Percentiles rank a stretch among this genome's conserved stretches.
These are phyloP conservation scores for Pseudonaja textilis DNA, from an alignment of 2,113 vertebrate species.

Conservation along the genomic window DNA sequence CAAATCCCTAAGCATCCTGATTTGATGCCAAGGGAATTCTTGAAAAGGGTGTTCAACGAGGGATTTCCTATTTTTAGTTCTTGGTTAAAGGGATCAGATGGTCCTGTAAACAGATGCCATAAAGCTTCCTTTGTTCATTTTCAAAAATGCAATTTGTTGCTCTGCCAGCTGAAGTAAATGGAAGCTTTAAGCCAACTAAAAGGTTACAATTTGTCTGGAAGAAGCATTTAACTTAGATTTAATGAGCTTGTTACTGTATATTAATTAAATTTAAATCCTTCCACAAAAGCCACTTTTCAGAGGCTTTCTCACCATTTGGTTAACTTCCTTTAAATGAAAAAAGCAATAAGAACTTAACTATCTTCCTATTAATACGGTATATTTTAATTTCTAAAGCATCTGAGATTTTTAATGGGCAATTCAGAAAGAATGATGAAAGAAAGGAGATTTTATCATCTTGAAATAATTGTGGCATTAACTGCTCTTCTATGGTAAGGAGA, in stretches of 20 bases:
- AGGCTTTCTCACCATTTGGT: slow-evolving; percentile 56
- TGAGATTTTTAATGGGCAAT: slow-evolving; percentile 59
- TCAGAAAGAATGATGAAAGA: slow-evolving; percentile 56
- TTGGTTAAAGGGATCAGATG: neutral
- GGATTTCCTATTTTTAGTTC: neutral
- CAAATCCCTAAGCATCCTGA: neutral
- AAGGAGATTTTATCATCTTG: slow-evolving; percentile 48
- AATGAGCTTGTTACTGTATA: slow-evolving; percentile 58
- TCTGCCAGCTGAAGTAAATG: slow-evolving; percentile 30
- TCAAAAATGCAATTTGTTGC: slow-evolving; percentile 42
- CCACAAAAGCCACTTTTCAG: slow-evolving; percentile 57
- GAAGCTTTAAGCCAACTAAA: slow-evolving; percentile 41
- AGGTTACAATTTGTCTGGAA: slow-evolving; percentile 52
- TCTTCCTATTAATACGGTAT: slow-evolving; percentile 56
- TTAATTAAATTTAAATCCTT: slow-evolving; percentile 68
- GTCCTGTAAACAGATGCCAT: slow-evolving; percentile 9
- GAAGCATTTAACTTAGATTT: slow-evolving; percentile 64
- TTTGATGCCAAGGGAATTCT: neutral
- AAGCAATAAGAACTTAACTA: slow-evolving; percentile 64
- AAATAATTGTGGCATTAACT: slow-evolving; percentile 55
- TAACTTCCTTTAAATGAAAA: slow-evolving; percentile 68
- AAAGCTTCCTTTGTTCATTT: slow-evolving; percentile 42
- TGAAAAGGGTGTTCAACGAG: neutral
- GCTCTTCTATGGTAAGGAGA: slow-evolving; percentile 29
- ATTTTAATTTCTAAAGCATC: slow-evolving; percentile 56